A percentile compares a stretch with the other conserved stretches of the same genome.
These are phyloP conservation scores for Cossypha dichroa DNA, from an alignment of 2,797 vertebrate genomes.

Conservation along the genomic window DNA sequence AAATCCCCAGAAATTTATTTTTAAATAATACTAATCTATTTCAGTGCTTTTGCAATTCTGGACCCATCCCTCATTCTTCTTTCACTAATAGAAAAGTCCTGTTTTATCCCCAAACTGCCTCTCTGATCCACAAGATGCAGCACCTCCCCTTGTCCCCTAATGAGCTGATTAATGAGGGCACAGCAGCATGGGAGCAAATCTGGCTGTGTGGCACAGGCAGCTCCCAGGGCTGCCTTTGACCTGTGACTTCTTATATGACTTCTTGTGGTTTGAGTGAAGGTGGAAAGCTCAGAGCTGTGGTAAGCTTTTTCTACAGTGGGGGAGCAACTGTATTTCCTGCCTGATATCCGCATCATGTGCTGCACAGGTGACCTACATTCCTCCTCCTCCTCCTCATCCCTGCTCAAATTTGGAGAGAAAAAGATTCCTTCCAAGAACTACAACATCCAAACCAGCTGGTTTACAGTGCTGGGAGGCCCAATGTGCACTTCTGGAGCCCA, in stretches of 20 bases:
- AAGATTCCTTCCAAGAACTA: not conserved
- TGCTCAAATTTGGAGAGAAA: not conserved
- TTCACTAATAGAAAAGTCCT: not conserved
- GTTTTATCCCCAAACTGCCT: not conserved
- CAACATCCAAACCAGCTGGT: not conserved
- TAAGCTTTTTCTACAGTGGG: slow-evolving; percentile 61
- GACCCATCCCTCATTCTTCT: not conserved
- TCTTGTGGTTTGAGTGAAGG: slow-evolving; percentile 66
- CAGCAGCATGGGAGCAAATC: not conserved
- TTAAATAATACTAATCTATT: not conserved
- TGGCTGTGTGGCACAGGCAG: not conserved
- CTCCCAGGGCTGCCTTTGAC: slow-evolving; percentile 15
- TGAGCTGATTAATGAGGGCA: not conserved
- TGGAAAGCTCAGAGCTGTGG: slow-evolving; percentile 49
- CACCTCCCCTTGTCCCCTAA: not conserved
- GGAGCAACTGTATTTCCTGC: slow-evolving; percentile 77
- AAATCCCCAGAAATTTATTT: not conserved
- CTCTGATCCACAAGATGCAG: not conserved
- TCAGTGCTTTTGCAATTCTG: not conserved
- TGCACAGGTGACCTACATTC: slow-evolving; percentile 48
- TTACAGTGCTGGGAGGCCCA: not conserved
- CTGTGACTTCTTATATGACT: slow-evolving; percentile 36
- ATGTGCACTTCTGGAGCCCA: not conserved
- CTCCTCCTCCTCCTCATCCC: not conserved
- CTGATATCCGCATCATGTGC: slow-evolving; percentile 39